Evolutionary conservation across 2,113 vertebrate species (phyloP).

Genomic region (Stigmatopora argus): DNA sequence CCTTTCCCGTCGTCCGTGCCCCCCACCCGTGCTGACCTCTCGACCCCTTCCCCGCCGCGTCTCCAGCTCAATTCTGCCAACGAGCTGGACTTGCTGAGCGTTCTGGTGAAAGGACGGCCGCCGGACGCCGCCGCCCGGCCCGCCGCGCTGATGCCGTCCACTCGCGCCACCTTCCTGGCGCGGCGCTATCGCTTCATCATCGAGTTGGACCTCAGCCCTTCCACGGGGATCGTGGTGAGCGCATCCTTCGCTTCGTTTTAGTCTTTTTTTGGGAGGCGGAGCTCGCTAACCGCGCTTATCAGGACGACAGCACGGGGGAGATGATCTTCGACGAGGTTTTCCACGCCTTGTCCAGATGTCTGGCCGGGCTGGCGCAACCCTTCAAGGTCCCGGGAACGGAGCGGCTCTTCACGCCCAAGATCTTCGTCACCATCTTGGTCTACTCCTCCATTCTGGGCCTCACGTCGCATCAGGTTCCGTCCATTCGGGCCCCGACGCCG

Average conservation of each 20-base stretch:
- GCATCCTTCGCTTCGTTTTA: neutral
- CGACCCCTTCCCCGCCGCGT: neutral
- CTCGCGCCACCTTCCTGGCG: conserved; percentile 88
- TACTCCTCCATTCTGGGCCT: conserved; percentile 95
- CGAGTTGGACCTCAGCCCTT: conserved; percentile 94
- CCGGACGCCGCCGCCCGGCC: conserved; percentile 71
- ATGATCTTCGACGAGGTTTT: conserved; percentile 98
- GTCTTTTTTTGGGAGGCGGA: no score
- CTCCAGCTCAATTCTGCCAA: conserved; percentile 78
- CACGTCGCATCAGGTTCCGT: conserved; percentile 85
- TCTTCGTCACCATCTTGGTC: conserved; percentile 92
- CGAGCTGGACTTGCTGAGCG: conserved; percentile 85
- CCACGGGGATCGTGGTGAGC: conserved; percentile 90
- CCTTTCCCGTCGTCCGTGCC: no score
- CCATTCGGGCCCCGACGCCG: neutral
- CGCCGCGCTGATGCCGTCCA: conserved; percentile 85
- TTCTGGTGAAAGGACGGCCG: conserved; percentile 91
- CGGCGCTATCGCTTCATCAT: conserved; percentile 95
- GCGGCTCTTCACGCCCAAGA: conserved; percentile 85
- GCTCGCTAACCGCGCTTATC: conserved; percentile 6
- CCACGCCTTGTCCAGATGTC: conserved; percentile 84
- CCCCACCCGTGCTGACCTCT: neutral
- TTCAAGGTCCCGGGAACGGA: conserved; percentile 89
- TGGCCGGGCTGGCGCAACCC: conserved; percentile 82
- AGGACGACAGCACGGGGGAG: conserved; percentile 96